Evolutionary conservation across 2,797 vertebrate genomes (phyloP).

Genomic region (Diglossa cyanea): DNA sequence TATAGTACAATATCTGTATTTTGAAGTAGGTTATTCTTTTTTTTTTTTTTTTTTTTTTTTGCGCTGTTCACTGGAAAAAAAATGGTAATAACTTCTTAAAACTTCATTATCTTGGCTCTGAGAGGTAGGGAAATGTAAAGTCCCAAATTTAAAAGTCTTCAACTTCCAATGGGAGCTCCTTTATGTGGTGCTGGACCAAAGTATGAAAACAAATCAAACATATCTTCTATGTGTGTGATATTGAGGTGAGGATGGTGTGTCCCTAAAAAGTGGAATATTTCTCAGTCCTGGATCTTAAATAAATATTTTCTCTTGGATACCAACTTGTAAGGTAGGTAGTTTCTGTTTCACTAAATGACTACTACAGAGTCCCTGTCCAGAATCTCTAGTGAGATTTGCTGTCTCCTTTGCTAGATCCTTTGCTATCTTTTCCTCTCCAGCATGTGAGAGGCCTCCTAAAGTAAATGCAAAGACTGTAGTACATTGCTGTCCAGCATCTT

Average conservation of each 20-base stretch:
- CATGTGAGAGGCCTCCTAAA: background rate
- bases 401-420: too few relatives aligned
- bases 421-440: too few relatives aligned
- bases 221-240: background rate
- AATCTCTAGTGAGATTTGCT: background rate
- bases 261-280: background rate
- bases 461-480: background rate
- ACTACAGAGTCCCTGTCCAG: background rate
- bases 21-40: background rate
- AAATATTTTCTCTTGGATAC: background rate
- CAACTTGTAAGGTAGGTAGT: background rate
- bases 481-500: background rate
- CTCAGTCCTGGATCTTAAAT: background rate
- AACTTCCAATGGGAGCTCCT: background rate
- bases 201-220: background rate
- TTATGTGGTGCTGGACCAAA: background rate
- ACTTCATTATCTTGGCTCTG: background rate
- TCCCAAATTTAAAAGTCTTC: background rate
- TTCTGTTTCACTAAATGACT: background rate
- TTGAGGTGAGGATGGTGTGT: rapidly evolving
- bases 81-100: background rate
- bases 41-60: background rate
- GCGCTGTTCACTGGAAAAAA: background rate
- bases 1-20: background rate
- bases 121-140: background rate